phyloP scores from a whole-genome alignment of 2,888 invertebrate genomes.

The Altica lythri region DNA sequence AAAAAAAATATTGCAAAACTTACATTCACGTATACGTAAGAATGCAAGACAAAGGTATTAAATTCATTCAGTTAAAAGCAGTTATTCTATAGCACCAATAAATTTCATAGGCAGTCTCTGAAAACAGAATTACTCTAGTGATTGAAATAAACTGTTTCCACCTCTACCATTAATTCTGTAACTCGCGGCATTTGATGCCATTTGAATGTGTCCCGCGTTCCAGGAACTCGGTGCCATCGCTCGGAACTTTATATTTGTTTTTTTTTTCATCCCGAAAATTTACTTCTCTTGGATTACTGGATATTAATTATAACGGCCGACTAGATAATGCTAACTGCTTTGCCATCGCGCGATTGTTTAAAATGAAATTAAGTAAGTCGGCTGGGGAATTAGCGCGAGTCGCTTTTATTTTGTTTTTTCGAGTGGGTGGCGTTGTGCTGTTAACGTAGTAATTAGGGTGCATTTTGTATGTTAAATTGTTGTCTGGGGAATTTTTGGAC shows the following conservation, averaged over 20 bases:
- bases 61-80: too few species aligned
- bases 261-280: conserved; percentile 36
- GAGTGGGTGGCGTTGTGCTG: conserved; percentile 16
- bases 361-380: conserved; percentile 38
- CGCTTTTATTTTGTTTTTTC: conserved; percentile 23
- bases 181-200: conserved; percentile 48
- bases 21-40: too few species aligned
- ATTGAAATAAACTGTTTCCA: conserved; percentile 26
- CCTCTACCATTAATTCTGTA: conserved; percentile 30
- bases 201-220: conserved; percentile 51
- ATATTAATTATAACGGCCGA: conserved; percentile 41
- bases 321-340: conserved; percentile 36
- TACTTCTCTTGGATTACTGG: conserved; percentile 34
- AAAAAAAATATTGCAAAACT: too few species aligned
- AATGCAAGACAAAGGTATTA: too few species aligned
- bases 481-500: conserved; percentile 20
- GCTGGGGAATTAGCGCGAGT: conserved; percentile 28
- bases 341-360: conserved; percentile 38
- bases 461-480: conserved; percentile 31
- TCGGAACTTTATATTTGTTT: conserved; percentile 39
- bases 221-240: conserved; percentile 42
- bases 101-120: not conserved
- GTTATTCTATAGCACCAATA: not conserved
- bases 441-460: conserved; percentile 32
- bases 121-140: not conserved